Base-by-base conservation (phyloP, 1,140 invertebrate genomes). In the Bombus superbus region DNA sequence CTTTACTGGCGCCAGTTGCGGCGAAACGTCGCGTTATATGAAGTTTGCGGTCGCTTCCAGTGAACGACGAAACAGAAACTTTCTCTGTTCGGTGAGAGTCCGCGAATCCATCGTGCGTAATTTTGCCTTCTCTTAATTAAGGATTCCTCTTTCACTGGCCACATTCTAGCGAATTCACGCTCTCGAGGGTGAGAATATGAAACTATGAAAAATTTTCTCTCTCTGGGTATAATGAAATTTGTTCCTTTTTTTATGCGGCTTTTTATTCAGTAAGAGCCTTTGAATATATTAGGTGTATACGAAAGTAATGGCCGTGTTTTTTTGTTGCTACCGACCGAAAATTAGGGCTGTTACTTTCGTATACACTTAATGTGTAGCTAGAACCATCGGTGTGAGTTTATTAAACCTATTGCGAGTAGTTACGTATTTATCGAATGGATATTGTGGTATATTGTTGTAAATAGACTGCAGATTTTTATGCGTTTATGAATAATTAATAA, bases 31-130 rank as follows among this genome's bases (percentile, higher is more conserved):
- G 69, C 69, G 80, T 73, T 81, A 81, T 81, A 81, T 81, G 80
- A 81, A 73, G 69, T 81, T 81, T 81, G 80, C 47, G 80, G 80
- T 81, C 69, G 47, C 53, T 81, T 73, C 28, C 53, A 81, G n/a
- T 22, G 53, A 25, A 32, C 38, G 69, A 42, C 80, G 80, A 73
- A 44, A 73, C 69, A 42, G 69, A 40, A 72, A 35, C 64, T 15
- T 40, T 40, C 28, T 32, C 47, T 18, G 66, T 80, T 53, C 28
- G 32, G 3, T 35, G 44, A 18, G 38, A 35, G 28, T 4, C 5
- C 66, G 47, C 15, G 15, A 32, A 25, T 38, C 25, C 64, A 42
- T 80, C 42, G 10, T n/a, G 44, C 40, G 47, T 81, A 81, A 81
- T 81, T 81, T 44, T 11, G 10, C n/a, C 28, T 32, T 44, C 44